Base-by-base conservation (phyloP, 2,797 vertebrate species). In the Anniella stebbinsi region DNA sequence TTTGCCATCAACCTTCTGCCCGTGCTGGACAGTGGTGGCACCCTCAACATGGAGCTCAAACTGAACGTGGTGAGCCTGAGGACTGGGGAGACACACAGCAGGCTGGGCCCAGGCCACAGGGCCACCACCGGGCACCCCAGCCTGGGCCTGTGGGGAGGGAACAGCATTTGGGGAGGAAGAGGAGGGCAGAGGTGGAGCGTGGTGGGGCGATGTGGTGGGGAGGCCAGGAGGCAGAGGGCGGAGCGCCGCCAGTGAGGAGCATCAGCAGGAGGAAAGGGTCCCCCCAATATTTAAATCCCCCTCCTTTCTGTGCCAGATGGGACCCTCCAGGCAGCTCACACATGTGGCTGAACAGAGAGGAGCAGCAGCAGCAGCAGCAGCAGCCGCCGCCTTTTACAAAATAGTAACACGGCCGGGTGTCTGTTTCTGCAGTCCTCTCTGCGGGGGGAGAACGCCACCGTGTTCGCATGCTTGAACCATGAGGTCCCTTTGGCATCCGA, bases 41-140 rank as follows among this genome's bases (percentile, higher is more conserved):
- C 98, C 91, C 98, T 99, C 91, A 99, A 99, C 97, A 97, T 99
- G 97, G 99, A 99, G 97, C 98, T 99, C 88, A 98, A 98, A 91
- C 98, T 99, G 87, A 99, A 99, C 0, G 96, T 96, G 97, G 99
- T 99, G 97, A 98, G 97, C 96, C 76, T 21, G 21, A 41, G 72
- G 78, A 21, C 21, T 45, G 84, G 80, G 7, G 25, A 17, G 0
- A 76, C 66, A 5, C 70, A 4, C 87, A 1, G 33, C 78, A 54
- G 2, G 9, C 84, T 38, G 36, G 15, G 30, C 23, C 25, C 38
- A 7, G 28, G 15, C 45, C 28, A 9, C 7, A 51, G 83, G 28
- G n/a, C 72, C 72, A 1, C 60, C 21, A 25, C 15, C 60, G 21
- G 21, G 23, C 21, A 7, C 21, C 60, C 60, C 60, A 5, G 23